Base-by-base conservation (phyloP, 2,888 invertebrate species). In the Xiphydria camelus region DNA sequence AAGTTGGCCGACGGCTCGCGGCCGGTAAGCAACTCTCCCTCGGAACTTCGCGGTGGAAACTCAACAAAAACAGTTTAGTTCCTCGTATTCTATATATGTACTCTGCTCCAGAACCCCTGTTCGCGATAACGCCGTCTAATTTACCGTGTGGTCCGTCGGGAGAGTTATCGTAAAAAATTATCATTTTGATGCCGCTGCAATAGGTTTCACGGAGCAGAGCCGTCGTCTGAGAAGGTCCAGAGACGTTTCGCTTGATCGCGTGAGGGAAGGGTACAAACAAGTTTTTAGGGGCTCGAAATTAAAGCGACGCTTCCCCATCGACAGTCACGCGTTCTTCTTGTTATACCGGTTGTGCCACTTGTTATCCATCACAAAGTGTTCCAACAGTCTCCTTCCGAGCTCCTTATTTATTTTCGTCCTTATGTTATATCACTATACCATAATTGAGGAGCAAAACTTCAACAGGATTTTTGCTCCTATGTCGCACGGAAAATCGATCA, bases 41-140 rank as follows among this genome's bases (percentile, higher is more conserved):
- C 18, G 42, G 43, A 55, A 55, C 46, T 51, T 55, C 23, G 37
- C 35, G n/a, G n/a, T 20, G 31, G 22, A 45, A 45, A 47, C 51
- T 45, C 40, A 41, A 53, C 55, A 55, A 55, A 55, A 55, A 55
- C 55, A 45, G 47, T 51, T 49, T 40, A 47, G 46, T 35, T 51
- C 51, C 38, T 31, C 39, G 25, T 14, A 39, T 47, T 45, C 39
- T 37, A 43, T 49, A 37, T n/a, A n/a, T n/a, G n/a, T n/a, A 15
- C 15, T 15, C 29, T 29, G 29, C 9, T 29, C 12, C 29, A 29
- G 15, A 15, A n/a, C 21, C n/a, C 25, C 19, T 34, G 37, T 37
- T 43, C 21, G 14, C 31, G 37, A 43, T 43, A 29, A 17, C 37
- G 26, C 36, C 12, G 37, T 17, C 43, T 21, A 38, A 43, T 43